A percentile compares a stretch with the other conserved stretches of the same genome.
Evolutionary conservation across 2,113 vertebrate genomes (phyloP).

Genomic region (Condylura cristata): DNA sequence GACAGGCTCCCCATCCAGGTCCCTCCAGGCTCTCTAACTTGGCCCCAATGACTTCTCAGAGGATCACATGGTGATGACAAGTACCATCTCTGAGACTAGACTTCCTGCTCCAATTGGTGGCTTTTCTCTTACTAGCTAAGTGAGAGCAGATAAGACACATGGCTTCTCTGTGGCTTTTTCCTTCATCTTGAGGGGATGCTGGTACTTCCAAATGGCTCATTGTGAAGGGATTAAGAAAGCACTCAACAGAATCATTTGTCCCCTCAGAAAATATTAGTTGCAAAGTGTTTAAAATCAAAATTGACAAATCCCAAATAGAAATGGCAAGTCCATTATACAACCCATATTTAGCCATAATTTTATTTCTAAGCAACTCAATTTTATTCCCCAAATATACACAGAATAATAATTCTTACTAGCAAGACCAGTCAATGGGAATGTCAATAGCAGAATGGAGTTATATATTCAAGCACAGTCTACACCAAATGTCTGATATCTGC

Average conservation of each 20-base stretch:
- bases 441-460: not conserved
- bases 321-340: not conserved
- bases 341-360: not conserved
- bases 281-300: constrained; percentile 38
- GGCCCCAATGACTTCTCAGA: not conserved
- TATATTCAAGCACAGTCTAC: not conserved
- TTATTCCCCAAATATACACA: not conserved
- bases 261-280: not conserved
- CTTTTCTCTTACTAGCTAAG: not conserved
- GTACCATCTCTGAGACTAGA: not conserved
- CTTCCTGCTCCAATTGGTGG: not conserved
- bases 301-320: not conserved
- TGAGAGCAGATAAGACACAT: not conserved
- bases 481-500: not conserved
- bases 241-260: not conserved
- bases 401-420: not conserved
- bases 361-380: not conserved
- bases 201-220: not conserved
- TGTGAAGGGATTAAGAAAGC: not conserved
- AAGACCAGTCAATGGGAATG: not conserved
- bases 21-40: not conserved
- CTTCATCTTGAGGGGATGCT: not conserved
- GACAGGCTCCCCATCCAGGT: not conserved
- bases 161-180: not conserved
- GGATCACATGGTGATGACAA: not conserved